A percentile compares a stretch with the other conserved stretches of the same genome.
These are phyloP conservation scores for Cyphomyrus discorhynchus DNA, from an alignment of 2,113 vertebrate species.

Conservation along the genomic window DNA sequence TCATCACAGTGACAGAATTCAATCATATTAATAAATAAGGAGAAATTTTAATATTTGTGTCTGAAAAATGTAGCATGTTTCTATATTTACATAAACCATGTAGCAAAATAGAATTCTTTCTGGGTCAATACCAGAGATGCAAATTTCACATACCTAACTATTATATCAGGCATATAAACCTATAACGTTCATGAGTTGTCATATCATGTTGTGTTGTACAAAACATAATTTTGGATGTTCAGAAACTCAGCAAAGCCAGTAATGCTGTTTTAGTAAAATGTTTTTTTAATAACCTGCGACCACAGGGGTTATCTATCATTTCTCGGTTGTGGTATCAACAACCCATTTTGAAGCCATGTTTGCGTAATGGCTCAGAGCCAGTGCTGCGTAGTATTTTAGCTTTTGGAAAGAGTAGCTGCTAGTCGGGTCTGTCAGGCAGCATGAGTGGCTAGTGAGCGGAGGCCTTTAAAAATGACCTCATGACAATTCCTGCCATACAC, in stretches of 20 bases:
- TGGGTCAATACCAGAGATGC: background rate
- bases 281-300: background rate
- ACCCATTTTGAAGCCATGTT: conserved; percentile 7
- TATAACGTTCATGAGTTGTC: background rate
- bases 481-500: background rate
- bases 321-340: conserved; percentile 6
- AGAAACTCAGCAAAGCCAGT: background rate
- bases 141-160: background rate
- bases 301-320: background rate
- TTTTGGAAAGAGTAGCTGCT: conserved; percentile 1
- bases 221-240: background rate
- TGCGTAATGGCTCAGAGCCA: conserved; percentile 1
- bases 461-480: background rate
- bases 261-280: conserved; percentile 3
- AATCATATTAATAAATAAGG: background rate
- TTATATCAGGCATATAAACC: background rate
- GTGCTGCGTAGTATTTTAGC: background rate
- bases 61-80: background rate
- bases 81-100: background rate
- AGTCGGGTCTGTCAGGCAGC: conserved; percentile 7
- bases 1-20: background rate
- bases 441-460: background rate
- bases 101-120: background rate
- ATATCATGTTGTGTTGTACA: background rate
- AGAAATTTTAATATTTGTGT: background rate